Percentiles rank a stretch among this genome's conserved stretches.
phyloP scores from a whole-genome alignment of 2,888 invertebrate species.

The Nemotelus nigrinus region DNA sequence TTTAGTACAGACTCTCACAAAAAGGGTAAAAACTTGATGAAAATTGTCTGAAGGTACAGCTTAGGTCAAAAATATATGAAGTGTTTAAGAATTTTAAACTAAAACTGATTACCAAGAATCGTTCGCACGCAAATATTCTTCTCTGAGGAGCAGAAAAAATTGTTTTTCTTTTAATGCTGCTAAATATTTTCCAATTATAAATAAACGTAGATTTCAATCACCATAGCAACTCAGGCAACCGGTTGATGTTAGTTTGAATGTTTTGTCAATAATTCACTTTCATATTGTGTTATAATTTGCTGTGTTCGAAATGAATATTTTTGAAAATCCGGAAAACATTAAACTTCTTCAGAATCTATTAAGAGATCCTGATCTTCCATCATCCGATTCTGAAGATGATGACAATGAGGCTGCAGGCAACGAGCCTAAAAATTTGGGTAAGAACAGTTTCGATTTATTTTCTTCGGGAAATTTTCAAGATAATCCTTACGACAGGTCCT shows the following conservation, averaged over 20 bases:
- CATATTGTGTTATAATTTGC: neutral
- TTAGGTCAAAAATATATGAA: too few species aligned
- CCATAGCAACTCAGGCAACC: neutral
- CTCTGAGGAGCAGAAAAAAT: too few species aligned
- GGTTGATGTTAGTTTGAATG: neutral
- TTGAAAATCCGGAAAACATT: constrained; percentile 60
- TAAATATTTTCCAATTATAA: too few species aligned
- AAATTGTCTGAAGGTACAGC: too few species aligned
- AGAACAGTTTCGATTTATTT: constrained; percentile 3
- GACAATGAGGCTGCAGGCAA: neutral
- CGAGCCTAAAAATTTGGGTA: constrained; percentile 1
- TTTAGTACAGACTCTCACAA: too few species aligned
- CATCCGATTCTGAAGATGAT: constrained; percentile 55
- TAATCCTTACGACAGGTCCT: constrained; percentile 61
- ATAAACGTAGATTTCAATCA: neutral
- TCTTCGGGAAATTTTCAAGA: neutral
- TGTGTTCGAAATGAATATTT: constrained; percentile 58
- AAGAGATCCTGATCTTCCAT: constrained; percentile 57
- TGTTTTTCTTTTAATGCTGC: too few species aligned
- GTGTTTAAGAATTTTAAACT: too few species aligned
- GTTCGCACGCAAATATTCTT: too few species aligned
- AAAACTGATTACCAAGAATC: too few species aligned
- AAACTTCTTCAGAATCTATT: constrained; percentile 58
- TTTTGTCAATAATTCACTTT: constrained; percentile 30
- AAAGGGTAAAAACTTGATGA: too few species aligned